Base-by-base conservation (phyloP, 2,888 invertebrate genomes). In the Busseola fusca region DNA sequence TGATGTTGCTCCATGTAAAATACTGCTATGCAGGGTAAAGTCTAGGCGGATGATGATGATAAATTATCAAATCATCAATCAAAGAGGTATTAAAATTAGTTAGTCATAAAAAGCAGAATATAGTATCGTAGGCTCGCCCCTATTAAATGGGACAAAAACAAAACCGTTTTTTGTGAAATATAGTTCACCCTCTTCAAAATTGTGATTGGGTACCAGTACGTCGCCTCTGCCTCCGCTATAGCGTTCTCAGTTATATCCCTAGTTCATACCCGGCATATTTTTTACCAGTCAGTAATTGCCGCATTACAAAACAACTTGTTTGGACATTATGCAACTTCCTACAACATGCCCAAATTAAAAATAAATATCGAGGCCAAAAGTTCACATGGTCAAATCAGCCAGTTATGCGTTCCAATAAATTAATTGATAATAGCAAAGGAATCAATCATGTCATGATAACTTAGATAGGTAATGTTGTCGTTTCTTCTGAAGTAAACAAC, bases 371-470 rank as follows among this genome's bases (percentile, higher is more conserved):
- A 71, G 76, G 69, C 58, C 64, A 56, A 56, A 62, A 62, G 72
- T 56, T 80, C 72, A 76, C 37, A 59, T 60, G 70, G 54, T 64
- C 72, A 45, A 64, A 80, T 72, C 59, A 21, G 76, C 57, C 64
- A 69, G 80, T 60, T 40, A 67, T 69, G 68, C 34, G 34, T 66
- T 66, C 27, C 42, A 69, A 76, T 75, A 76, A 72, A 80, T 70
- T 50, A 72, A 65, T 72, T 62, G 30, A 72, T 69, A 69, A 60
- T 64, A 76, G 80, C 60, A 72, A 64, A 67, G 64, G 21, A 45
- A 80, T 80, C 45, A 69, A 80, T 80, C 80, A 76, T 69, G 76
- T 64, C 66, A 64, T 10, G 67, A 79, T 79, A 72, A 56, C 72
- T 16, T 63, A 21, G n/a, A 7, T 34, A 6, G 48, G 30, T 63